Percentiles rank a stretch among this genome's conserved stretches.
These are phyloP conservation scores for Theocolax elegans DNA, from an alignment of 1,140 invertebrate species.

Conservation along the genomic window DNA sequence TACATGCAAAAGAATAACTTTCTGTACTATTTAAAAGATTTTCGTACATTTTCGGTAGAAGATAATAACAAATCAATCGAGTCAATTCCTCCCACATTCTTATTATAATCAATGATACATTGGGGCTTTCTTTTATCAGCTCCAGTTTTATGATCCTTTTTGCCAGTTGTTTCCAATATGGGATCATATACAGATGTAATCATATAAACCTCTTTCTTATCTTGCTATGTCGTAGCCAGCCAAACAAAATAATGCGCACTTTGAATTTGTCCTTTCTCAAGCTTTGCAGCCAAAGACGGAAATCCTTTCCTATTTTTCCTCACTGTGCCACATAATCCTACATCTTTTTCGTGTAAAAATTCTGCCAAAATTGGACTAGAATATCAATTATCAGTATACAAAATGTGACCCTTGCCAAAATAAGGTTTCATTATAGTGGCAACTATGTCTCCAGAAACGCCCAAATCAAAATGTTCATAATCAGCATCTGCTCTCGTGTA, in stretches of 20 bases:
- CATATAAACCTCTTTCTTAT: too few relatives aligned
- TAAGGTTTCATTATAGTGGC: slow-evolving; percentile 44
- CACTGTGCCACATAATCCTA: slow-evolving; percentile 47
- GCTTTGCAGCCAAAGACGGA: slow-evolving; percentile 43
- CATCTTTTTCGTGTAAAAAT: slow-evolving; percentile 38
- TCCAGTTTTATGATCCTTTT: slow-evolving; percentile 33
- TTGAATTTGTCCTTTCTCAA: slow-evolving; percentile 39
- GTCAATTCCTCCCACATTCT: too few relatives aligned
- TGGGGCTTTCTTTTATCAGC: slow-evolving; percentile 45
- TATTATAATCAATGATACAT: slow-evolving; percentile 52
- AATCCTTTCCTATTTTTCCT: slow-evolving; percentile 43
- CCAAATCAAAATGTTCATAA: slow-evolving; percentile 38
- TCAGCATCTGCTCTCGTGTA: slow-evolving; percentile 47
- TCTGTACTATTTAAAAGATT: slow-evolving; percentile 49
- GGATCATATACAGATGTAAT: slow-evolving; percentile 28
- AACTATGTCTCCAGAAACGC: slow-evolving; percentile 40
- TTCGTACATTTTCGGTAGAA: slow-evolving; percentile 33
- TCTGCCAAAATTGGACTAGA: slow-evolving; percentile 41
- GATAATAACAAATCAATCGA: slow-evolving; percentile 40
- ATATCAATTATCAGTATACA: slow-evolving; percentile 47
- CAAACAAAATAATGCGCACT: slow-evolving; percentile 33
- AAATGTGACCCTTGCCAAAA: slow-evolving; percentile 40
- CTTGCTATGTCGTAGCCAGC: too few relatives aligned
- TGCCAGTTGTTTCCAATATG: slow-evolving; percentile 29
- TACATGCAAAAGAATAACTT: slow-evolving; percentile 48